Conservation (phyloP, 2,113 vertebrate species). For the Saimiri boliviensis region DNA sequence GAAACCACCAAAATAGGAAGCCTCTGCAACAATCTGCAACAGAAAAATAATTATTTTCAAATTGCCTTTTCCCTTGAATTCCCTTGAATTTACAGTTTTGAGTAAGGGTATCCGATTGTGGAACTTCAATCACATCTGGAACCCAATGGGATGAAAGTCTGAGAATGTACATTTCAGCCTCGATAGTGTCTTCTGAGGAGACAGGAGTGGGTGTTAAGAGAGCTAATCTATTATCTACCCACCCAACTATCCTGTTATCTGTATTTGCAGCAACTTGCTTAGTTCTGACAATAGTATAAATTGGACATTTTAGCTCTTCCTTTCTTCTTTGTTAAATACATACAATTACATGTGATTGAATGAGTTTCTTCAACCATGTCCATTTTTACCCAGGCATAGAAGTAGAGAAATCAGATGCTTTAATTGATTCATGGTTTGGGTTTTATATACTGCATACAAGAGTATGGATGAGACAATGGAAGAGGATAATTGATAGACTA, state of each 20-base stretch:
- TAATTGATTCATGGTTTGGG: neutral
- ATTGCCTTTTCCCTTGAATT: neutral
- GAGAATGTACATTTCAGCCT: neutral
- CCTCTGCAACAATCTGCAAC: neutral
- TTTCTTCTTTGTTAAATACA: neutral
- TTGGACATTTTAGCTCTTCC: neutral
- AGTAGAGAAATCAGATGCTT: neutral
- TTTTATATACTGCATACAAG: neutral
- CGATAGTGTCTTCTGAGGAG: neutral
- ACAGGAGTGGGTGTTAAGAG: accelerated
- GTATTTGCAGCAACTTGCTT: neutral
- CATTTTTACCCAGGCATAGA: neutral
- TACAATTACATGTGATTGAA: neutral
- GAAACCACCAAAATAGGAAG: neutral
- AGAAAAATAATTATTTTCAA: neutral
- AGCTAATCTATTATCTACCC: neutral
- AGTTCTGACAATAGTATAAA: neutral
- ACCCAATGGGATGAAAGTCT: neutral
- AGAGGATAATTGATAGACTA: neutral
- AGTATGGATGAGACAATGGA: neutral
- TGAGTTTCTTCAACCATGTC: neutral
- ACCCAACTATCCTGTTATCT: neutral
- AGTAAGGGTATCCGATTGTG: neutral
- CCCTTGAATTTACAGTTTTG: neutral
- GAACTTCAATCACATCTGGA: neutral